Percentiles rank a stretch among this genome's conserved stretches.
Evolutionary conservation across 2,888 invertebrate genomes (phyloP).

Genomic region (Drosophila austrosaltans): DNA sequence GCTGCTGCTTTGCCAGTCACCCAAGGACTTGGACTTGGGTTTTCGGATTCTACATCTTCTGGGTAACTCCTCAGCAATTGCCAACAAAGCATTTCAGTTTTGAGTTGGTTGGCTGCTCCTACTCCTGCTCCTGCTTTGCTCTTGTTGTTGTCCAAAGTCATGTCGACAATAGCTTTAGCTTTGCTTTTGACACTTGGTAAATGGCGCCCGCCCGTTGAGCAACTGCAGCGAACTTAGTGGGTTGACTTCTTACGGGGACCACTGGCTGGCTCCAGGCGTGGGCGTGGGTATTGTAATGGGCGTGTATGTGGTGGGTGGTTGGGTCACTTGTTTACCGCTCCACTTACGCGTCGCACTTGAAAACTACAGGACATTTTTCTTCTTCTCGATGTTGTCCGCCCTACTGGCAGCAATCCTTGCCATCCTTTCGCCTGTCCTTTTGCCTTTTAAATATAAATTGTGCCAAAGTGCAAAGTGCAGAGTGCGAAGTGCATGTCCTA

Average conservation of each 20-base stretch:
- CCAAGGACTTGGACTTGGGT: conserved; percentile 45
- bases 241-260: conserved; percentile 31
- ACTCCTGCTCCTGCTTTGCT: conserved; percentile 25
- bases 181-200: conserved; percentile 82
- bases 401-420: conserved; percentile 12
- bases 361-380: conserved; percentile 55
- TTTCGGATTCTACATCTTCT: neutral
- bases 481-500: conserved; percentile 31
- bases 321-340: conserved; percentile 72
- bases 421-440: conserved; percentile 21
- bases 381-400: conserved; percentile 13
- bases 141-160: conserved; percentile 76
- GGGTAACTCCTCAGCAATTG: conserved; percentile 79
- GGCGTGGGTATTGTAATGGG: conserved; percentile 1
- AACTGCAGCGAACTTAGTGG: conserved; percentile 62
- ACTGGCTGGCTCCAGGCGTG: conserved; percentile 37
- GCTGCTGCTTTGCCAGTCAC: conserved; percentile 46
- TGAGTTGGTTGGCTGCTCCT: conserved; percentile 44
- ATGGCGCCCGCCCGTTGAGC: conserved; percentile 81
- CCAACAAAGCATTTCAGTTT: conserved; percentile 79
- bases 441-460: conserved; percentile 58
- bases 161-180: conserved; percentile 82
- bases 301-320: conserved; percentile 34
- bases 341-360: conserved; percentile 68
- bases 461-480: conserved; percentile 55